Evolutionary conservation across 2,113 vertebrate genomes (phyloP).

Genomic region (Aramus guarauna): DNA sequence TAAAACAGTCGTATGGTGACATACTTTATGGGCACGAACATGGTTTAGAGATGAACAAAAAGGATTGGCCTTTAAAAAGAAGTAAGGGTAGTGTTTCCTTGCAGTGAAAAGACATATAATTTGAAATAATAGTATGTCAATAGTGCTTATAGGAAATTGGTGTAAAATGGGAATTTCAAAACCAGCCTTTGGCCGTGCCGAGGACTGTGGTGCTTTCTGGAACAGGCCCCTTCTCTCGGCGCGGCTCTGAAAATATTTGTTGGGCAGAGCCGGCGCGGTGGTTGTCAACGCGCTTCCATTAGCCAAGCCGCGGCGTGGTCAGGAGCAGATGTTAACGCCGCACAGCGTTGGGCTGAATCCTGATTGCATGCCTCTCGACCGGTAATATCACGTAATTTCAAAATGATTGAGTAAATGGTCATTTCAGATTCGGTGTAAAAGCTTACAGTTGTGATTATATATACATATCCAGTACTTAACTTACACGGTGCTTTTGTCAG

Average conservation of each 20-base stretch:
- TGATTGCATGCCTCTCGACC: neutral
- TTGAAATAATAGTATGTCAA: conserved; percentile 90
- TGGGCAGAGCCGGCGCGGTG: neutral
- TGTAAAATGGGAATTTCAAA: conserved; percentile 77
- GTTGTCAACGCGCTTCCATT: neutral
- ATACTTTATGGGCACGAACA: conserved; percentile 81
- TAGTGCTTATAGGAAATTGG: conserved; percentile 82
- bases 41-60: conserved; percentile 78
- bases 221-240: neutral
- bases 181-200: conserved; percentile 77
- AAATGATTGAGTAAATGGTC: neutral
- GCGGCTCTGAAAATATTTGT: neutral
- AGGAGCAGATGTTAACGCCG: conserved; percentile 31
- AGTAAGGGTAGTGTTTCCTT: conserved; percentile 79
- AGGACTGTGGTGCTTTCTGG: conserved; percentile 69
- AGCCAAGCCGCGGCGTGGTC: neutral
- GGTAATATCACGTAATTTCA: neutral
- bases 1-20: conserved; percentile 79
- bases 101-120: conserved; percentile 83
- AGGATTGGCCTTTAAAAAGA: conserved; percentile 80
- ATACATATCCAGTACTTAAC: neutral
- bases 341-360: neutral
- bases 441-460: neutral
- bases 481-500: neutral
- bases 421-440: neutral